These are phyloP conservation scores for Megalops cyprinoides DNA, from an alignment of 2,797 vertebrate species.

Conservation along the genomic window DNA sequence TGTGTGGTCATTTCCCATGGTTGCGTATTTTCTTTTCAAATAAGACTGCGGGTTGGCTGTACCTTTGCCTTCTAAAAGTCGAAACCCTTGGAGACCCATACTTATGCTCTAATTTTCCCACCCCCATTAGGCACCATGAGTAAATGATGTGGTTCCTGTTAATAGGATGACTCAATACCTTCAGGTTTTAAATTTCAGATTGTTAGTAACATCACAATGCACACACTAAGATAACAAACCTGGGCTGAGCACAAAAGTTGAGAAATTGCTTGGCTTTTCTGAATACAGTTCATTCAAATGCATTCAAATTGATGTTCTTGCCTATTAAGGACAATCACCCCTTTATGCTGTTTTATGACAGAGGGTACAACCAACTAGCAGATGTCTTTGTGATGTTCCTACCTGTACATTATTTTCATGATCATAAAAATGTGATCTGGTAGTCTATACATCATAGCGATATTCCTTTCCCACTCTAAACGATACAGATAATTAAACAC, in stretches of 20 bases:
- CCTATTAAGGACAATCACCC: slow-evolving; percentile 67
- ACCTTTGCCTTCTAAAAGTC: slow-evolving; percentile 58
- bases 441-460: slow-evolving; percentile 66
- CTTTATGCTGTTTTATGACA: slow-evolving; percentile 68
- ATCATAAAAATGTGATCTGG: not conserved
- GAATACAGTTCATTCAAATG: slow-evolving; percentile 26
- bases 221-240: not conserved
- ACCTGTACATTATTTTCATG: not conserved
- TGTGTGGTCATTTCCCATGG: slow-evolving; percentile 77
- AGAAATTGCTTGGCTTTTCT: too few relatives aligned
- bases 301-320: slow-evolving; percentile 62
- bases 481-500: too few relatives aligned
- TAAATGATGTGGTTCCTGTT: not conserved
- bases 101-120: not conserved
- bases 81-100: not conserved
- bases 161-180: not conserved
- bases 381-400: not conserved
- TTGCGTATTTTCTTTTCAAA: slow-evolving; percentile 68
- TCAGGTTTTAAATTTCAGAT: not conserved
- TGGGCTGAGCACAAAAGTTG: not conserved
- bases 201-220: not conserved
- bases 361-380: not conserved
- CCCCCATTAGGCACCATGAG: not conserved
- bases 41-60: slow-evolving; percentile 31
- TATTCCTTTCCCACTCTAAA: slow-evolving; percentile 56